Percentiles rank a stretch among this genome's conserved stretches.
phyloP scores from a whole-genome alignment of 2,888 invertebrate genomes.

The Microctonus aethiopoides region DNA sequence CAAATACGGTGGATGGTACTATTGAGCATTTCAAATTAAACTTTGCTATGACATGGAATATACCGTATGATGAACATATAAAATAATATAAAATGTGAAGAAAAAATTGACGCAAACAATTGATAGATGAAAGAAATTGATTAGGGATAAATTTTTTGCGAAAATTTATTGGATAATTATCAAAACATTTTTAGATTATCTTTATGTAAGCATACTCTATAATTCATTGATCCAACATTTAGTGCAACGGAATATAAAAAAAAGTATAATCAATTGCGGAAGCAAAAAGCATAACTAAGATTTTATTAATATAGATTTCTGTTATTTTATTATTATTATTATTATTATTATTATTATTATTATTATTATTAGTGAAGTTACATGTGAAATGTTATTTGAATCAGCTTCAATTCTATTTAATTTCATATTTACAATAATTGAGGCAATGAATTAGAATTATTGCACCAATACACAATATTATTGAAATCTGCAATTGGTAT shows the following conservation, averaged over 20 bases:
- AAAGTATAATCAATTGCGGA: not conserved
- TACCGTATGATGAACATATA: slow-evolving; percentile 9
- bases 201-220: no score
- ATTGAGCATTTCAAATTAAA: slow-evolving; percentile 60
- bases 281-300: not conserved
- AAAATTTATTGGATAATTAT: not conserved
- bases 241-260: not conserved
- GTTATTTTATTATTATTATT: no score
- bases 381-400: not conserved
- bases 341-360: not conserved
- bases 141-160: not conserved
- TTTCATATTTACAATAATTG: not conserved
- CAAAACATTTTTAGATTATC: not conserved
- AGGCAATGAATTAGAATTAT: not conserved
- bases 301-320: no score
- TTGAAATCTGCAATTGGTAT: no score
- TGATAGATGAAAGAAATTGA: not conserved
- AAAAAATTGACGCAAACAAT: not conserved
- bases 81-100: not conserved
- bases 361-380: not conserved
- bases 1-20: slow-evolving; percentile 43
- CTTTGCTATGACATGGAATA: slow-evolving; percentile 41
- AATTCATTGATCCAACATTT: not conserved
- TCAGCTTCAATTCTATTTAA: not conserved
- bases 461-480: not conserved